A percentile compares a stretch with the other conserved stretches of the same genome.
phyloP scores from a whole-genome alignment of 2,888 invertebrate genomes.

The Orthosia incerta region DNA sequence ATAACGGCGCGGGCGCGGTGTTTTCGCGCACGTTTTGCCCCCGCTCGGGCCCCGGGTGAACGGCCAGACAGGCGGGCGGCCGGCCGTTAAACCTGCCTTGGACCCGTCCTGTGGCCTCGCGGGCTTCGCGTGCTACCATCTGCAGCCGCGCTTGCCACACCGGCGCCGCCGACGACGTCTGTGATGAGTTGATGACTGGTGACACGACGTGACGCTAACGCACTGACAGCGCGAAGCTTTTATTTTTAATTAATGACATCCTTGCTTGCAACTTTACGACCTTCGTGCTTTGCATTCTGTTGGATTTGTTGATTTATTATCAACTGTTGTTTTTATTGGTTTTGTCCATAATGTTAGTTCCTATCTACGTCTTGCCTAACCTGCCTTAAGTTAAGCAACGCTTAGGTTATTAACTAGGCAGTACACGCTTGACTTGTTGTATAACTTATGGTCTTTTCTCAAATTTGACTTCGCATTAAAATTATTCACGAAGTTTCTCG shows the following conservation, averaged over 20 bases:
- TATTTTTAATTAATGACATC: constrained; percentile 47
- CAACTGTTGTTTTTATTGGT: constrained; percentile 2
- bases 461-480: constrained; percentile 38
- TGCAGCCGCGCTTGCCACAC: constrained; percentile 63
- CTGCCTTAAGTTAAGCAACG: constrained; percentile 5
- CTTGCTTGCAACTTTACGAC: constrained; percentile 16
- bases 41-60: constrained; percentile 90
- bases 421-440: constrained; percentile 26
- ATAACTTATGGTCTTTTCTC: constrained; percentile 32
- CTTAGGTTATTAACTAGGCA: constrained; percentile 24
- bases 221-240: constrained; percentile 28
- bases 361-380: background rate
- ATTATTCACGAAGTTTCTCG: constrained; percentile 52
- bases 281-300: constrained; percentile 14
- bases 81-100: constrained; percentile 90
- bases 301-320: constrained; percentile 27
- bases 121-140: constrained; percentile 74
- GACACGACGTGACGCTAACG: constrained; percentile 41
- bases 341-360: constrained; percentile 1
- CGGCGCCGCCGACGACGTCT: constrained; percentile 62
- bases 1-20: constrained; percentile 87
- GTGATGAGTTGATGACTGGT: constrained; percentile 34
- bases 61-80: constrained; percentile 89
- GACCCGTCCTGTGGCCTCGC: constrained; percentile 83
- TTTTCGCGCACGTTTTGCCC: constrained; percentile 88